phyloP scores from a whole-genome alignment of 2,888 invertebrate species.

The Gerris lacustris region DNA sequence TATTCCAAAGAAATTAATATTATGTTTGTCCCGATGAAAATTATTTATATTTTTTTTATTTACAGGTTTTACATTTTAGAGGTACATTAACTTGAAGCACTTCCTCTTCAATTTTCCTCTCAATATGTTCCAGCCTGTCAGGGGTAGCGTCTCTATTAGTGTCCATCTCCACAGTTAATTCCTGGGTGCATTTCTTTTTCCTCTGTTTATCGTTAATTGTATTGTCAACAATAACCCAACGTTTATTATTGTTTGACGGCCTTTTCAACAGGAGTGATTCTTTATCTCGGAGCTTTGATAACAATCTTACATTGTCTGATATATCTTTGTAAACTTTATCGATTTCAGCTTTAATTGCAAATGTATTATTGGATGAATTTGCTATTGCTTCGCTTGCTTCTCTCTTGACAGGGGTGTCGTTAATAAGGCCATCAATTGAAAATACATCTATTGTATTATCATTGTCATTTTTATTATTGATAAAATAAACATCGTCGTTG shows the following conservation, averaged over 20 bases:
- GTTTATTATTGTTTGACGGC: not conserved
- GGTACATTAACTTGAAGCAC: conserved; percentile 7
- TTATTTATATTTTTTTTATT: not conserved
- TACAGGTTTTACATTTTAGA: not conserved
- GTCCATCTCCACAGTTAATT: not conserved
- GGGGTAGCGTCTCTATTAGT: conserved; percentile 5
- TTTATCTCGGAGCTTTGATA: not conserved
- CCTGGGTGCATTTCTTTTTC: not conserved
- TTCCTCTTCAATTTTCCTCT: conserved; percentile 6
- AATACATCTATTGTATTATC: not conserved
- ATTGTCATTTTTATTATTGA: not conserved
- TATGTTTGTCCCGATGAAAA: too few relatives aligned
- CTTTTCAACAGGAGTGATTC: not conserved
- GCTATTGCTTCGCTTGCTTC: not conserved
- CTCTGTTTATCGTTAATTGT: not conserved
- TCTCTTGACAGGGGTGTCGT: not conserved
- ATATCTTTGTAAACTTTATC: not conserved
- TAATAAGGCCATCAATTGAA: too few relatives aligned
- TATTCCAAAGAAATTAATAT: too few relatives aligned
- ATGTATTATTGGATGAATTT: too few relatives aligned
- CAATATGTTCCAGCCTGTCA: not conserved
- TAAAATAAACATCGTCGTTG: not conserved
- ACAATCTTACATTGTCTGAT: not conserved
- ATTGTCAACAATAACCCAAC: not conserved
- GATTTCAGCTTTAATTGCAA: not conserved